These are phyloP conservation scores for Antedon bifida DNA, from an alignment of 35 echinoderm and acorn worm species.

Conservation along the genomic window DNA sequence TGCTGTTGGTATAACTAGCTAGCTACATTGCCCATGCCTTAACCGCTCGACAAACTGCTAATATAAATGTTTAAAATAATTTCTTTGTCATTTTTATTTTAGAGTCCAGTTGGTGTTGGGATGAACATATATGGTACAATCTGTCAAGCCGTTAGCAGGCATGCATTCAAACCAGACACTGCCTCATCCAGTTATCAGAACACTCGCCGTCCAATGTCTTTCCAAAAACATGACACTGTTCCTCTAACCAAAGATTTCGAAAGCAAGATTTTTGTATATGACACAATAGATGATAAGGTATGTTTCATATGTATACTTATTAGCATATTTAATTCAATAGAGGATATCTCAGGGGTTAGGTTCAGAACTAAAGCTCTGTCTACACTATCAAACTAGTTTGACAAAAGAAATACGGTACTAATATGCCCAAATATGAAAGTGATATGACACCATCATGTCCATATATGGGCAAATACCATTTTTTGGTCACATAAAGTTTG, in stretches of 20 bases:
- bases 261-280: constrained; percentile 54
- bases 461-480: too few relatives aligned
- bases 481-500: too few relatives aligned
- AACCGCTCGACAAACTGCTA: too few relatives aligned
- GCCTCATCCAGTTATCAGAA: constrained; percentile 15
- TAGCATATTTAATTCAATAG: background rate
- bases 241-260: constrained; percentile 9
- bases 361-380: too few relatives aligned
- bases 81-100: background rate
- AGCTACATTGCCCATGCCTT: too few relatives aligned
- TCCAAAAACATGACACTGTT: constrained; percentile 12
- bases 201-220: constrained; percentile 46
- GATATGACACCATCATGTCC: too few relatives aligned
- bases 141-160: constrained; percentile 45
- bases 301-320: background rate
- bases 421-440: too few relatives aligned
- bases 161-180: background rate
- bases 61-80: background rate
- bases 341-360: too few relatives aligned
- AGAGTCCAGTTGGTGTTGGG: constrained; percentile 86
- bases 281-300: constrained; percentile 5
- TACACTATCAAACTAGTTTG: too few relatives aligned
- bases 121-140: constrained; percentile 77
- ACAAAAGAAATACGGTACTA: too few relatives aligned
- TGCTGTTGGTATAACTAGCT: too few relatives aligned